Conservation (phyloP, 2,888 invertebrate species). For the Tetropium fuscum region DNA sequence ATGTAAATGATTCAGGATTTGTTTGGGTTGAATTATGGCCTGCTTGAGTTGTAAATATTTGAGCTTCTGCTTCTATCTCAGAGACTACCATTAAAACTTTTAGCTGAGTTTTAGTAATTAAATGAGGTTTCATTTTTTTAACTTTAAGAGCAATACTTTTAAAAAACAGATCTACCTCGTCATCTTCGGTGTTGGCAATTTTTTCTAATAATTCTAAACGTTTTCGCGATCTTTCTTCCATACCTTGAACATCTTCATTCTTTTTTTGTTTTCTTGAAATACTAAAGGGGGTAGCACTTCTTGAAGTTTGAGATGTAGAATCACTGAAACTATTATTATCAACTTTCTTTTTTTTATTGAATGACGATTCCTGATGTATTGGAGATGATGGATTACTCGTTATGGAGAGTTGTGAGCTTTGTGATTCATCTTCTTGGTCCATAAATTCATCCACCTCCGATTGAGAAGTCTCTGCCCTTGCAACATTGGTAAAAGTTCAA, state of each 20-base stretch:
- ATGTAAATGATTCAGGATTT: not conserved
- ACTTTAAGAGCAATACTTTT: slow-evolving; percentile 24
- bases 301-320: not conserved
- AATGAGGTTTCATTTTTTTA: slow-evolving; percentile 15
- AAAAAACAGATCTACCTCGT: slow-evolving; percentile 19
- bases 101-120: slow-evolving; percentile 9
- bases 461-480: not conserved
- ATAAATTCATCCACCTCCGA: not conserved
- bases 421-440: not conserved
- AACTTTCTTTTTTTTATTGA: not conserved
- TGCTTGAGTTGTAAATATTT: not conserved
- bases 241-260: slow-evolving; percentile 2
- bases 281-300: not conserved
- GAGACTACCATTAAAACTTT: slow-evolving; percentile 1
- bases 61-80: not conserved
- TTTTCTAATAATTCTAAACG: not conserved
- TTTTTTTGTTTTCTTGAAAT: not conserved
- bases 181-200: slow-evolving; percentile 5
- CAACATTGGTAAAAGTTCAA: not conserved
- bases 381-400: not conserved
- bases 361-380: not conserved
- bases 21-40: not conserved
- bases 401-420: not conserved
- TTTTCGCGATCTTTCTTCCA: slow-evolving; percentile 11
- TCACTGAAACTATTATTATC: not conserved